phyloP scores from a whole-genome alignment of 2,797 vertebrate species.

The Acanthis flammea region DNA sequence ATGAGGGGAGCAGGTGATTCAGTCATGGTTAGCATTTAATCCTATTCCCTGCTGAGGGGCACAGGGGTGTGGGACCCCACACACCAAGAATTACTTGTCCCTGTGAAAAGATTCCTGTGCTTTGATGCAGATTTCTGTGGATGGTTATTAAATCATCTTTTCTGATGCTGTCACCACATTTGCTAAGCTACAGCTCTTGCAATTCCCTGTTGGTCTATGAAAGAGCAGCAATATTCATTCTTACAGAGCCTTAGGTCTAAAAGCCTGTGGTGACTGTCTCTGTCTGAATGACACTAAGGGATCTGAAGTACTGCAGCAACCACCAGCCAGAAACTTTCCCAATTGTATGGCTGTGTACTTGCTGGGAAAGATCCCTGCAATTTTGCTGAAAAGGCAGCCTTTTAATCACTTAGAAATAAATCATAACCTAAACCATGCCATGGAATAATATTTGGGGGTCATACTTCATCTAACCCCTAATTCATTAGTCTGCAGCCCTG shows the following conservation, averaged over 20 bases:
- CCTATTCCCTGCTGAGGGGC: not conserved
- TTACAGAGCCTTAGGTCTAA: not conserved
- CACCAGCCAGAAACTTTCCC: not conserved
- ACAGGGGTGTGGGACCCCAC: rapidly evolving
- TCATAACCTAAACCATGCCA: not conserved
- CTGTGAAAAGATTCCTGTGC: not conserved
- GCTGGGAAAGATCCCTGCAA: not conserved
- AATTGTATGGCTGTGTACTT: not conserved
- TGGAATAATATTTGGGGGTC: not conserved
- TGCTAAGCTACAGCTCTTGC: not conserved
- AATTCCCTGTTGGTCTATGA: not conserved
- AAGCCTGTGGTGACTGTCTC: not conserved
- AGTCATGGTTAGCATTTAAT: rapidly evolving
- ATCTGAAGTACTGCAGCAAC: not conserved
- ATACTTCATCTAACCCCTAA: not conserved
- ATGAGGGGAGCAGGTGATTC: not conserved
- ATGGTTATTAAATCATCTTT: not conserved
- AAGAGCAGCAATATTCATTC: not conserved
- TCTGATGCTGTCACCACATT: not conserved
- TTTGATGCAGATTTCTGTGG: not conserved
- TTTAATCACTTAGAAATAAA: not conserved
- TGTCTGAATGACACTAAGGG: rapidly evolving
- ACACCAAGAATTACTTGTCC: not conserved
- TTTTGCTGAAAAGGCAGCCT: not conserved
- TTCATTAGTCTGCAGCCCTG: not conserved